Conservation (phyloP, 2,113 vertebrate genomes). For the Cinclus cinclus region DNA sequence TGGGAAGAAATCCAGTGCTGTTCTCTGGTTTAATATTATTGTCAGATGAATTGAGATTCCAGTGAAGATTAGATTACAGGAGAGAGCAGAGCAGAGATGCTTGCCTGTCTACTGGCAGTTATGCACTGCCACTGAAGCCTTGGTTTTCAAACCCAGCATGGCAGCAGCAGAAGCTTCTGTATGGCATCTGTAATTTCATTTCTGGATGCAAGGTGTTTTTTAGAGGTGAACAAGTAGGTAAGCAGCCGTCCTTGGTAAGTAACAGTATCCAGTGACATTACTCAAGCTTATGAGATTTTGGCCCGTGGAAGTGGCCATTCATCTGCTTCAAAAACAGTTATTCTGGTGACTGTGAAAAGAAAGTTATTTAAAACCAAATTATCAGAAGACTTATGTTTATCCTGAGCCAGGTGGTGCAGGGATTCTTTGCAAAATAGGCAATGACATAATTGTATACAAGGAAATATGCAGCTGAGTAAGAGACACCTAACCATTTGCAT, state of each 20-base stretch:
- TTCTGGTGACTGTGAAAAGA: background rate
- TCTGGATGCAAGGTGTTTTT: background rate
- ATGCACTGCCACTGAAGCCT: background rate
- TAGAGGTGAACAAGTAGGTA: background rate
- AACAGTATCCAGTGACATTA: background rate
- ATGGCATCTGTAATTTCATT: background rate
- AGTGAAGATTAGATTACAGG: background rate
- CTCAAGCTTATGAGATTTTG: background rate
- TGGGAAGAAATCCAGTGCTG: constrained; percentile 16
- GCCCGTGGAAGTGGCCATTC: background rate
- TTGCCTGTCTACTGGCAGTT: background rate
- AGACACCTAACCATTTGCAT: background rate
- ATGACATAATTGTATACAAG: background rate
- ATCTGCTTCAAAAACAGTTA: background rate
- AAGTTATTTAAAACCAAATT: background rate
- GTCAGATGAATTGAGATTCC: constrained; percentile 6
- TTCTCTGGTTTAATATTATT: background rate
- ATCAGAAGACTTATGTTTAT: background rate
- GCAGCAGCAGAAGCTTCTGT: background rate
- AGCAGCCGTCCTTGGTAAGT: background rate
- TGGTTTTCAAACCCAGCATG: background rate
- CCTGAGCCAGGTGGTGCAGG: background rate
- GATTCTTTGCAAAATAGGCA: background rate
- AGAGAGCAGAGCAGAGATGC: background rate
- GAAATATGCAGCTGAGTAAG: background rate